phyloP scores from a whole-genome alignment of 2,888 invertebrate species.

The Stratiomys singularior region DNA sequence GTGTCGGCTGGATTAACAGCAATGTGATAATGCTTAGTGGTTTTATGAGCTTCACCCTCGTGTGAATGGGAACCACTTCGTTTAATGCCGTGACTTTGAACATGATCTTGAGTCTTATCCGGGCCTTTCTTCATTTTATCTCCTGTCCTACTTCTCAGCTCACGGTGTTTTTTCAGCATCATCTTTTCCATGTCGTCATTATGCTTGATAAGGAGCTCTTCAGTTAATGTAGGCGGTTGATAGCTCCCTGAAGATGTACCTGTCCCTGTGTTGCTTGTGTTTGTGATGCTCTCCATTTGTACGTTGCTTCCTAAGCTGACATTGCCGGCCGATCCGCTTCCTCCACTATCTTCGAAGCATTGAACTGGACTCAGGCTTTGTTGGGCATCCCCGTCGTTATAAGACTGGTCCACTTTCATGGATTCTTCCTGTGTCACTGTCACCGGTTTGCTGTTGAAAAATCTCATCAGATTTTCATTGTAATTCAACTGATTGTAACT shows the following conservation, averaged over 20 bases:
- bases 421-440: conserved; percentile 70
- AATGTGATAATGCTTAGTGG: conserved; percentile 68
- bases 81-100: conserved; percentile 70
- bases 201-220: conserved; percentile 75
- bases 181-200: conserved; percentile 85
- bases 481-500: conserved; percentile 89
- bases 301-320: conserved; percentile 71
- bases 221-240: conserved; percentile 70
- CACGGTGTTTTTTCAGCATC: conserved; percentile 77
- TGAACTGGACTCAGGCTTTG: conserved; percentile 59
- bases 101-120: conserved; percentile 60
- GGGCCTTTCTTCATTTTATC: conserved; percentile 63
- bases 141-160: conserved; percentile 68
- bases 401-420: conserved; percentile 63
- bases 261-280: conserved; percentile 66
- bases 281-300: conserved; percentile 68
- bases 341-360: conserved; percentile 68
- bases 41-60: conserved; percentile 71
- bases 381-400: conserved; percentile 60
- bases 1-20: conserved; percentile 53
- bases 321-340: conserved; percentile 72
- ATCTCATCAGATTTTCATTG: conserved; percentile 80
- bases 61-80: conserved; percentile 72
- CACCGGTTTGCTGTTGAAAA: conserved; percentile 75
- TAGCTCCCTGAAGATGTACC: conserved; percentile 64